Evolutionary conservation across 1,140 invertebrate genomes (phyloP).

Genomic region (Aphidius ervi): DNA sequence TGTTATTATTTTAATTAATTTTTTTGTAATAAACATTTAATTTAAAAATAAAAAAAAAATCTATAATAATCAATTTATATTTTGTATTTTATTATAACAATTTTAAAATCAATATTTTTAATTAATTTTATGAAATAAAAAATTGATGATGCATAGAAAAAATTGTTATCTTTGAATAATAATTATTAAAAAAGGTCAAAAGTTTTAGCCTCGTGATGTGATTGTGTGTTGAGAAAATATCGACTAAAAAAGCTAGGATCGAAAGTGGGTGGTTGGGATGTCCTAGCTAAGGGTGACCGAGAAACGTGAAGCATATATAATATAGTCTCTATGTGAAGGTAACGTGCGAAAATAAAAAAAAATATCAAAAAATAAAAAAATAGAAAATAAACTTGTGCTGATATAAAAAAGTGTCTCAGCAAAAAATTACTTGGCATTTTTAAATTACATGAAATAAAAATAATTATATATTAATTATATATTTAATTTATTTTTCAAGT

Average conservation of each 20-base stretch:
- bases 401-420: too few species aligned
- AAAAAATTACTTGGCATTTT: too few species aligned
- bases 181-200: slow-evolving; percentile 25
- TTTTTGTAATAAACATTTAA: slow-evolving; percentile 7
- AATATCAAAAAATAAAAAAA: too few species aligned
- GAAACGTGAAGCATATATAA: slow-evolving; percentile 12
- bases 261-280: slow-evolving; percentile 14
- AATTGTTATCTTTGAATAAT: too few species aligned
- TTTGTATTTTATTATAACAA: too few species aligned
- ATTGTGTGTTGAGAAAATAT: slow-evolving; percentile 22
- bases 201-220: slow-evolving; percentile 9
- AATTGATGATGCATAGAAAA: neutral
- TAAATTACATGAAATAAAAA: neutral
- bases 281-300: slow-evolving; percentile 15
- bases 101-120: too few species aligned
- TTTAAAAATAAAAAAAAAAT: slow-evolving; percentile 4
- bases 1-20: slow-evolving; percentile 1
- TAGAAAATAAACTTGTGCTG: too few species aligned
- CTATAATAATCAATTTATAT: too few species aligned
- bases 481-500: neutral
- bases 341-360: too few species aligned
- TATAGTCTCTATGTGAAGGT: too few species aligned
- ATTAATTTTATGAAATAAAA: too few species aligned
- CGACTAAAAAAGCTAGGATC: slow-evolving; percentile 20
- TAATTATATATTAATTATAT: neutral